These are phyloP conservation scores for Pandion haliaetus DNA, from an alignment of 2,113 vertebrate genomes.

Conservation along the genomic window DNA sequence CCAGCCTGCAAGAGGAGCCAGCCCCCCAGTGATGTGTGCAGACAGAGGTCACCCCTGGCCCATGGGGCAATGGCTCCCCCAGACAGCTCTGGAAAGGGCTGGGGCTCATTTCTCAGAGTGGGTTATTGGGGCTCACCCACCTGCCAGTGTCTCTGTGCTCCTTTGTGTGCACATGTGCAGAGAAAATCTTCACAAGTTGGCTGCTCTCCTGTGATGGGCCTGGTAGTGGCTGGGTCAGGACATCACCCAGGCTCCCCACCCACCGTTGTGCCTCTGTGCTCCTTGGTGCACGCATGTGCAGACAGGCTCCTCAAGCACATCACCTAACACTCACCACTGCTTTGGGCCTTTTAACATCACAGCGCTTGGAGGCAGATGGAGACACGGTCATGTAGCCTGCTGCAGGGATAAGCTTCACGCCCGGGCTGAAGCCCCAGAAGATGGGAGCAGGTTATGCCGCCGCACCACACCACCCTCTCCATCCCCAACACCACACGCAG, in stretches of 20 bases:
- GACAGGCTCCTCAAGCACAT: not conserved
- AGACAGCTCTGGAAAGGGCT: not conserved
- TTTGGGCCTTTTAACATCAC: not conserved
- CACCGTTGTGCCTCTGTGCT: not conserved
- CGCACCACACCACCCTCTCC: not conserved
- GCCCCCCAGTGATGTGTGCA: not conserved
- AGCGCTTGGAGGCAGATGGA: not conserved
- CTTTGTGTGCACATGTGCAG: accelerated
- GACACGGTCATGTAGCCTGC: not conserved
- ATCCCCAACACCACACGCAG: accelerated
- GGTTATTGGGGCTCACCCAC: not conserved
- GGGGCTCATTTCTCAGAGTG: not conserved
- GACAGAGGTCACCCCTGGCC: not conserved
- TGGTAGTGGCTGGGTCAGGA: not conserved
- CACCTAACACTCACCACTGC: accelerated
- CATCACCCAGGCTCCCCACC: not conserved
- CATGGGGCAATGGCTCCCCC: accelerated
- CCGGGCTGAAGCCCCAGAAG: not conserved
- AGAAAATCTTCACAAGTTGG: not conserved
- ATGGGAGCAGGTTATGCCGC: not conserved
- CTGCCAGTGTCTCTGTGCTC: not conserved
- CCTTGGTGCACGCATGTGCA: accelerated
- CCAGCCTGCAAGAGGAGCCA: not conserved
- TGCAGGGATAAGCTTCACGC: not conserved
- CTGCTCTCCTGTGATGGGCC: not conserved